These are phyloP conservation scores for Rhingia campestris DNA, from an alignment of 2,888 invertebrate genomes.

Conservation along the genomic window DNA sequence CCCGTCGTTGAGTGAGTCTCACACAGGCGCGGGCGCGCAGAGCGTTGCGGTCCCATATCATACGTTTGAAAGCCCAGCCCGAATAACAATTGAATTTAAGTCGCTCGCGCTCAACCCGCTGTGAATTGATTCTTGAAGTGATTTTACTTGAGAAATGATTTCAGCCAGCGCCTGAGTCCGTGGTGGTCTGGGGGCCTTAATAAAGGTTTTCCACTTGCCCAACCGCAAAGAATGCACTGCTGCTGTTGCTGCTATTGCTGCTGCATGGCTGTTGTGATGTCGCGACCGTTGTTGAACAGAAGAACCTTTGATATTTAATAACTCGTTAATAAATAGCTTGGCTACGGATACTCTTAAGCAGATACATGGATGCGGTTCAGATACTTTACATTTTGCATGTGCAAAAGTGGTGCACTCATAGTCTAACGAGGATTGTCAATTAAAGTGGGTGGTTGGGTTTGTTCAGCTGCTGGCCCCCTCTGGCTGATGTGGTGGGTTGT, in stretches of 20 bases:
- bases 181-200: conserved; percentile 37
- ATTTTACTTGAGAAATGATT: conserved; percentile 62
- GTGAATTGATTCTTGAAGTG: conserved; percentile 68
- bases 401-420: conserved; percentile 28
- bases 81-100: conserved; percentile 57
- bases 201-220: conserved; percentile 74
- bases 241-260: conserved; percentile 6
- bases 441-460: conserved; percentile 63
- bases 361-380: conserved; percentile 31
- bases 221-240: conserved; percentile 66
- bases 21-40: not conserved
- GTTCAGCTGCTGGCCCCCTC: not conserved
- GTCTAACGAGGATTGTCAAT: conserved; percentile 48
- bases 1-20: conserved; percentile 33
- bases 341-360: conserved; percentile 38
- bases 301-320: conserved; percentile 74
- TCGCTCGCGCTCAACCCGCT: conserved; percentile 10
- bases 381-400: conserved; percentile 51
- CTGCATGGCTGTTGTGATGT: not conserved
- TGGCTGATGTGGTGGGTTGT: conserved; percentile 4
- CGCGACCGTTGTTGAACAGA: conserved; percentile 48
- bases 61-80: conserved; percentile 14
- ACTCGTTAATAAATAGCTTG: conserved; percentile 59
- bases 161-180: conserved; percentile 50
- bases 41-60: conserved; percentile 15